phyloP scores from a whole-genome alignment of 2,113 vertebrate species.

The Cardinalis cardinalis region DNA sequence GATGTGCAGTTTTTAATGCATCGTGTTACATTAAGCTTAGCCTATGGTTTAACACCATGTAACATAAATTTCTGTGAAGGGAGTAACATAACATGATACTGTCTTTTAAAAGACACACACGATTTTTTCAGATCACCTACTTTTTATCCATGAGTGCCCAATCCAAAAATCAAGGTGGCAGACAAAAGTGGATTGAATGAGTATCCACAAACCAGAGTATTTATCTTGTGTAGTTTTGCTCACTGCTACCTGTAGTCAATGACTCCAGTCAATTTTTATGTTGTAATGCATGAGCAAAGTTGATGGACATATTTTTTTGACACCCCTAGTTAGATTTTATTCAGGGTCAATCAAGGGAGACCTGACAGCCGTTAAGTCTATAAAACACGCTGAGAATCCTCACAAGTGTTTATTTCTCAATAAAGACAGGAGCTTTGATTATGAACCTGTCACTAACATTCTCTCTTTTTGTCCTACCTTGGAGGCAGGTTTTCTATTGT shows the following conservation, averaged over 20 bases:
- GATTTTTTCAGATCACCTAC: slow-evolving; percentile 75
- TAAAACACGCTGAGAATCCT: slow-evolving; percentile 42
- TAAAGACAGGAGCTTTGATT: background rate
- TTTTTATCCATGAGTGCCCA: slow-evolving; percentile 76
- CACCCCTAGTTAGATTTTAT: slow-evolving; percentile 73
- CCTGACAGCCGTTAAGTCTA: slow-evolving; percentile 59
- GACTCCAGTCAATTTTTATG: slow-evolving; percentile 77
- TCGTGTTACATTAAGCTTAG: slow-evolving; percentile 72
- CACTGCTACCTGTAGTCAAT: slow-evolving; percentile 74
- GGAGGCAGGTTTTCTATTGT: background rate
- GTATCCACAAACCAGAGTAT: slow-evolving; percentile 63
- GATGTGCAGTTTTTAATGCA: slow-evolving; percentile 72
- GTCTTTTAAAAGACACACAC: slow-evolving; percentile 74
- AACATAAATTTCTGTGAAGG: slow-evolving; percentile 75
- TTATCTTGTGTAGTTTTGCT: slow-evolving; percentile 73
- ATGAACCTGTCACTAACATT: slow-evolving; percentile 17
- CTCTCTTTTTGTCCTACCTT: slow-evolving; percentile 10
- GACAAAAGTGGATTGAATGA: slow-evolving; percentile 72
- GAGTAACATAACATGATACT: slow-evolving; percentile 70
- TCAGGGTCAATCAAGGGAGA: slow-evolving; percentile 69
- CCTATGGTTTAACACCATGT: slow-evolving; percentile 61
- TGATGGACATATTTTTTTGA: slow-evolving; percentile 74
- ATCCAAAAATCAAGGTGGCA: slow-evolving; percentile 76
- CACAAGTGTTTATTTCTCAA: slow-evolving; percentile 59
- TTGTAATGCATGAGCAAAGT: slow-evolving; percentile 74